These are phyloP conservation scores for Pagrus major DNA, from an alignment of 2,113 vertebrate genomes.

Conservation along the genomic window DNA sequence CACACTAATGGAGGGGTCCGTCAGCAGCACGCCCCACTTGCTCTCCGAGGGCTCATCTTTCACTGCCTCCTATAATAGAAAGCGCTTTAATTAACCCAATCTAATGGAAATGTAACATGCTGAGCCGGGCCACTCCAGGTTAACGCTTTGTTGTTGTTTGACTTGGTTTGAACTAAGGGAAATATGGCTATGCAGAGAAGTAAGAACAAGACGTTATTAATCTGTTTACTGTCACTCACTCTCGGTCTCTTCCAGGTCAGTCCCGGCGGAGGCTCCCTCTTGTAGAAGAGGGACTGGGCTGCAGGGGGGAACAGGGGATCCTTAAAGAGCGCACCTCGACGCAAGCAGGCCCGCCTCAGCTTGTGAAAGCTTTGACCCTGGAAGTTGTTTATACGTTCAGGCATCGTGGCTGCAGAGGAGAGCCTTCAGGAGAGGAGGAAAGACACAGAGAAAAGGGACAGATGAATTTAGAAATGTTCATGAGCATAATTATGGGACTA, in stretches of 20 bases:
- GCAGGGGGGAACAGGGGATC: conserved; percentile 84
- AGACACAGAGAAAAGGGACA: not conserved
- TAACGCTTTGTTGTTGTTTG: conserved; percentile 1
- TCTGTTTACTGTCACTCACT: conserved; percentile 68
- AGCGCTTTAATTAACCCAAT: conserved; percentile 75
- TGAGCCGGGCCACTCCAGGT: conserved; percentile 52
- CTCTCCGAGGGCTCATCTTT: conserved; percentile 60
- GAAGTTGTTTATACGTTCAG: conserved; percentile 72
- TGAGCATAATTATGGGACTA: too few species aligned
- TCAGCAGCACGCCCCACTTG: conserved; percentile 38
- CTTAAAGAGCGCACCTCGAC: conserved; percentile 80
- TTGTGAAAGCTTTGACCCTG: conserved; percentile 83
- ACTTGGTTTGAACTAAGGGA: not conserved
- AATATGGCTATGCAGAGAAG: not conserved
- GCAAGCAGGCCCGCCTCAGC: conserved; percentile 78
- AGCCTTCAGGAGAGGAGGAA: not conserved
- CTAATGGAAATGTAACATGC: conserved; percentile 52
- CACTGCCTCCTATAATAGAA: conserved; percentile 71
- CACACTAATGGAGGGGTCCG: conserved; percentile 10
- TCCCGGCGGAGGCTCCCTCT: conserved; percentile 76
- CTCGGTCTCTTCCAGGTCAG: conserved; percentile 86
- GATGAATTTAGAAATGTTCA: too few species aligned
- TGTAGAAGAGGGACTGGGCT: conserved; percentile 85
- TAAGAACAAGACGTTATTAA: not conserved
- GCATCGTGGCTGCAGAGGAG: conserved; percentile 60